A percentile compares a stretch with the other conserved stretches of the same genome.
Evolutionary conservation across 2,797 vertebrate species (phyloP).

Genomic region (Pelobates cultripes): DNA sequence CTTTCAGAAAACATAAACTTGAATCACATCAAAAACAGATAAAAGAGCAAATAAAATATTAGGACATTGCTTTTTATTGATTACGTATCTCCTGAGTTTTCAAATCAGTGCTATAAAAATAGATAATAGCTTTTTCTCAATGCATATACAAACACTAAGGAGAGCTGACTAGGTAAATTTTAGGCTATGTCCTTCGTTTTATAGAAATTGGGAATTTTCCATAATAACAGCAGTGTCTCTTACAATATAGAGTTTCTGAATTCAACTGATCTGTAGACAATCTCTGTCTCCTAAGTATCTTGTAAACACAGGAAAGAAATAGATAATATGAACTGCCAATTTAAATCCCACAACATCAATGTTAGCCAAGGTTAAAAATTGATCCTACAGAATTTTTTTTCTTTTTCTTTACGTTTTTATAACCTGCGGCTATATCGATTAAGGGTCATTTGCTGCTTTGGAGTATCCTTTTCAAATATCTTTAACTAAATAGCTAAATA

Average conservation of each 20-base stretch:
- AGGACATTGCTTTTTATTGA: slow-evolving; percentile 32
- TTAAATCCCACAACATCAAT: slow-evolving; percentile 14
- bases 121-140: slow-evolving; percentile 34
- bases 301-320: slow-evolving; percentile 18
- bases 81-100: slow-evolving; percentile 33
- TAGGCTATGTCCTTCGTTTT: neutral
- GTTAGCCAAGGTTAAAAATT: slow-evolving; percentile 15
- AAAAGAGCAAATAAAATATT: slow-evolving; percentile 29
- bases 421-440: slow-evolving; percentile 7
- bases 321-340: slow-evolving; percentile 6
- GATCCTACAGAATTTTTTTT: slow-evolving; percentile 3
- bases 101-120: slow-evolving; percentile 23
- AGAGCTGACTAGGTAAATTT: slow-evolving; percentile 31
- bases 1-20: too few relatives aligned
- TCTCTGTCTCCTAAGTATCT: slow-evolving; percentile 1
- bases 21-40: too few relatives aligned
- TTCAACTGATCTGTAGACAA: slow-evolving; percentile 10
- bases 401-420: neutral
- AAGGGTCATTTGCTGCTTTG: slow-evolving; percentile 1
- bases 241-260: neutral
- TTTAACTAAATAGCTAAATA: neutral
- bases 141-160: slow-evolving; percentile 2
- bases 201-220: slow-evolving; percentile 11
- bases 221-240: slow-evolving; percentile 12
- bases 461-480: neutral